Percentiles rank a stretch among this genome's conserved stretches.
These are phyloP conservation scores for Nesoenas mayeri DNA, from an alignment of 2,113 vertebrate species.

Conservation along the genomic window DNA sequence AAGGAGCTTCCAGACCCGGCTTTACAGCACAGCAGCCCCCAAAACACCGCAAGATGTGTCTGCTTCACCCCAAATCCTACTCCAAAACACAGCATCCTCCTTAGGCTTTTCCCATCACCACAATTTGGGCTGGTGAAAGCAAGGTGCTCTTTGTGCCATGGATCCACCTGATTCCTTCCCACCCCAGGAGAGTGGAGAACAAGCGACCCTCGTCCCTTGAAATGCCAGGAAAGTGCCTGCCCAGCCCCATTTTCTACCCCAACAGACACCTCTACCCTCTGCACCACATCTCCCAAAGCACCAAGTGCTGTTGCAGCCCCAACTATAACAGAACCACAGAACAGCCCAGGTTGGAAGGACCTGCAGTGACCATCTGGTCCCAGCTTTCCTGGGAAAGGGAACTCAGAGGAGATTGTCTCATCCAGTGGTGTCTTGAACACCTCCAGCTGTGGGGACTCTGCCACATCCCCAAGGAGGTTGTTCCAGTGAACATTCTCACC, in stretches of 20 bases:
- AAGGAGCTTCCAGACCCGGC: background rate
- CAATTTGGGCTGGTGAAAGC: accelerated
- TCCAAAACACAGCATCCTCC: background rate
- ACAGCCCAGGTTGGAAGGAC: background rate
- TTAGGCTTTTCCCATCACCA: background rate
- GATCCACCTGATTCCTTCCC: background rate
- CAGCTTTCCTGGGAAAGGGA: background rate
- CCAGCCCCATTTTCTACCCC: background rate
- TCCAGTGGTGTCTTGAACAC: background rate
- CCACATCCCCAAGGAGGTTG: accelerated
- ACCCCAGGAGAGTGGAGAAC: background rate
- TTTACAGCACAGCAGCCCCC: accelerated
- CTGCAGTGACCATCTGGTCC: background rate
- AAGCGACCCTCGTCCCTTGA: accelerated
- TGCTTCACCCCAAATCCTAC: background rate
- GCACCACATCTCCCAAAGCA: accelerated
- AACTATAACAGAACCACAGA: background rate
- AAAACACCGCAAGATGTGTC: accelerated
- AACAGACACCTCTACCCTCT: background rate
- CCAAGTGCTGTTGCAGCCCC: accelerated
- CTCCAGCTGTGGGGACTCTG: background rate
- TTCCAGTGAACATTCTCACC: background rate
- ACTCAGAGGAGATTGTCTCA: background rate
- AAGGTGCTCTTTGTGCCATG: no score
- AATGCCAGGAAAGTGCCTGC: background rate